Evolutionary conservation across 2,797 vertebrate genomes (phyloP).

Genomic region (Cuculus canorus): DNA sequence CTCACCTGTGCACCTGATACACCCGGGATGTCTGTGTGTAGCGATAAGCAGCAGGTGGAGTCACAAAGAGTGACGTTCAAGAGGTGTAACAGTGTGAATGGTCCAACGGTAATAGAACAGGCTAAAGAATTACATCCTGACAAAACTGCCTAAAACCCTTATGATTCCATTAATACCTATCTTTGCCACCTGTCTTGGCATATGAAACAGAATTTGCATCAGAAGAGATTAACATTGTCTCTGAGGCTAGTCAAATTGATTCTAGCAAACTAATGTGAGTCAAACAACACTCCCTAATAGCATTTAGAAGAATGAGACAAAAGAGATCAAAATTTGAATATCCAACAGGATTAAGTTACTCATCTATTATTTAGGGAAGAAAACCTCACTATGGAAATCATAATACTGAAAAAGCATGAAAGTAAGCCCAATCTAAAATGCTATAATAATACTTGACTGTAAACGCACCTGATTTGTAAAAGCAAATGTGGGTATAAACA

Average conservation of each 20-base stretch:
- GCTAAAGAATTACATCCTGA: neutral
- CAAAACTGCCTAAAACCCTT: neutral
- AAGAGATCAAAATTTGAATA: constrained; percentile 26
- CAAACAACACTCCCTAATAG: neutral
- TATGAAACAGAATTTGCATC: neutral
- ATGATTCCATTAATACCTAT: neutral
- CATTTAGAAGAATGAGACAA: constrained; percentile 1
- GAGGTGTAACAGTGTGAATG: neutral
- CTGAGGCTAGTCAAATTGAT: neutral
- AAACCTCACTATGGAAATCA: neutral
- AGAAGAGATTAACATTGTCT: constrained; percentile 16
- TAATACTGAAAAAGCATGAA: neutral
- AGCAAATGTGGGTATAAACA: neutral
- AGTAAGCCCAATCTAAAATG: neutral
- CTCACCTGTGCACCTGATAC: neutral
- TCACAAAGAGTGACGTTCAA: neutral
- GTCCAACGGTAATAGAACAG: neutral
- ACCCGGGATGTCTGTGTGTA: neutral
- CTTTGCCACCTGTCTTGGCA: neutral
- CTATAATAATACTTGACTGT: neutral
- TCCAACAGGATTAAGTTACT: neutral
- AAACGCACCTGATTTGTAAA: neutral
- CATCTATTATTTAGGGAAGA: neutral
- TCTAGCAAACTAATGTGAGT: neutral
- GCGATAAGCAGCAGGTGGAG: neutral